Conservation (phyloP, 2,113 vertebrate species). For the Euleptes europaea region DNA sequence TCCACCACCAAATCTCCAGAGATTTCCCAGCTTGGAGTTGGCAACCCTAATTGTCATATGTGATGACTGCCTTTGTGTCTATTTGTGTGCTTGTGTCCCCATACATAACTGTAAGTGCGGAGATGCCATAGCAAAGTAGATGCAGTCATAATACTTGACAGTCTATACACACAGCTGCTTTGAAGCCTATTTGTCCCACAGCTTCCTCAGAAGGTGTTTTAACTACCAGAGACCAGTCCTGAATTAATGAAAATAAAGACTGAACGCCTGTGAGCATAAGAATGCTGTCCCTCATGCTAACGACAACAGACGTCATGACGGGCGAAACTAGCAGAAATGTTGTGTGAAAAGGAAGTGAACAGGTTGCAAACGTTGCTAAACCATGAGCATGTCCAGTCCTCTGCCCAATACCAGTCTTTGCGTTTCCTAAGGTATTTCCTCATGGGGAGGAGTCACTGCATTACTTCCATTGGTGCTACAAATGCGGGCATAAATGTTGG, state of each 20-base stretch:
- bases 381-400: neutral
- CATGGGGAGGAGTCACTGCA: no score
- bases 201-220: neutral
- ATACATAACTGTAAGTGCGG: neutral
- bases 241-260: neutral
- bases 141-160: neutral
- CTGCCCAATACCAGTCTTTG: neutral
- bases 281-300: neutral
- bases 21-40: no score
- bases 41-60: no score
- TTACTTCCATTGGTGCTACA: neutral
- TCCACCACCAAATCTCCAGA: no score
- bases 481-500: neutral
- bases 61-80: no score
- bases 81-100: no score
- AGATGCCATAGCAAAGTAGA: neutral
- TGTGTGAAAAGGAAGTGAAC: no score
- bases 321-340: neutral
- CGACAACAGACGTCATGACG: neutral
- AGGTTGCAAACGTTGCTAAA: neutral
- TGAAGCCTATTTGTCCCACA: neutral
- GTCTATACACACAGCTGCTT: no score
- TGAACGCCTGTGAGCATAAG: neutral
- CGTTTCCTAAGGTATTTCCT: neutral
- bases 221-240: neutral